These are phyloP conservation scores for Halictus quadricinctus DNA, from an alignment of 2,888 invertebrate genomes.

Conservation along the genomic window DNA sequence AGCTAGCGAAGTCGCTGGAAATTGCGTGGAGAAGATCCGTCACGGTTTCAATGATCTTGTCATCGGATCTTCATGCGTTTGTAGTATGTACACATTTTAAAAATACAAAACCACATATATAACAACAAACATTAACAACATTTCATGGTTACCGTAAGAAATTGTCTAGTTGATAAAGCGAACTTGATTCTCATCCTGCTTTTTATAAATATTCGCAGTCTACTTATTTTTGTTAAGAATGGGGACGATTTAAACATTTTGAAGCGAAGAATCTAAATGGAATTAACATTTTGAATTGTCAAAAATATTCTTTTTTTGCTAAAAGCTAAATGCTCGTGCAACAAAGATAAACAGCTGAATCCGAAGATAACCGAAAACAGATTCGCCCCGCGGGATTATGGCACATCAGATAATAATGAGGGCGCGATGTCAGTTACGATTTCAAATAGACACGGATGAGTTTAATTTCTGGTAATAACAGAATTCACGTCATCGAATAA, in stretches of 20 bases:
- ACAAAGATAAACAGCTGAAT: neutral
- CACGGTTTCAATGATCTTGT: neutral
- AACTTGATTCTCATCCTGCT: neutral
- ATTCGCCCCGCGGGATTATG: neutral
- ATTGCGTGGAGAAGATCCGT: neutral
- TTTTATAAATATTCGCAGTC: too few species aligned
- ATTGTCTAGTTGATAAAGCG: neutral
- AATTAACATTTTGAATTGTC: too few species aligned
- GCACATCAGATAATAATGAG: neutral
- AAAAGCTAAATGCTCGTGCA: neutral
- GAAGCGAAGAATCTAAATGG: too few species aligned
- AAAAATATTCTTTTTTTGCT: too few species aligned
- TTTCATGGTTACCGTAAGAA: neutral
- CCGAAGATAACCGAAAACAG: neutral
- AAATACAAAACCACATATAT: too few species aligned
- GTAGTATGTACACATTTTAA: neutral
- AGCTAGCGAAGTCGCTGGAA: neutral
- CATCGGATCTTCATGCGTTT: neutral
- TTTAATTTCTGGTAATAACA: neutral
- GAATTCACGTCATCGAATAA: neutral
- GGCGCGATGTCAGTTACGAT: neutral
- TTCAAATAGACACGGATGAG: neutral
- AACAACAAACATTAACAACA: neutral
- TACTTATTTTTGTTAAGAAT: neutral
- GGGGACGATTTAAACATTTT: too few species aligned